Conservation (phyloP, 53 echinoderm and acorn worm species). For the Paracentrotus lividus region DNA sequence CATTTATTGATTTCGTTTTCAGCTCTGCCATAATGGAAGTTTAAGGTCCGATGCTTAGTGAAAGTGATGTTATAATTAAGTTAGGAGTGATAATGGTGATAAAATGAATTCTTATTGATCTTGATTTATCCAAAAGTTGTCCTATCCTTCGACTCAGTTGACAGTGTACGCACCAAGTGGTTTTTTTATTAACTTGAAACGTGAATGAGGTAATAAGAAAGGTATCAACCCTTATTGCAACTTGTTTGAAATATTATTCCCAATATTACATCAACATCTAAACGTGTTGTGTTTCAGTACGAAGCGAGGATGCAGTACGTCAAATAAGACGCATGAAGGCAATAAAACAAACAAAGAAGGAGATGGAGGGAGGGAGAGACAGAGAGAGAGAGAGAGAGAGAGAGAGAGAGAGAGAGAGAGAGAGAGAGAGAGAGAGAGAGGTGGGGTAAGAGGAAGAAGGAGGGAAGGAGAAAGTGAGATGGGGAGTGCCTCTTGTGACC, state of each 20-base stretch:
- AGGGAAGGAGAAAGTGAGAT: not conserved
- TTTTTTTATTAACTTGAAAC: too few species aligned
- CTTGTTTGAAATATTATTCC: too few species aligned
- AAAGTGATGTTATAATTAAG: not conserved
- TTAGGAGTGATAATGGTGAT: not conserved
- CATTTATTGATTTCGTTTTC: not conserved
- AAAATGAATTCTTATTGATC: not conserved
- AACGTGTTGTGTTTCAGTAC: too few species aligned
- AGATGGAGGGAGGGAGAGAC: not conserved
- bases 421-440: not conserved
- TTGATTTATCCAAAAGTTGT: not conserved
- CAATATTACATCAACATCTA: too few species aligned
- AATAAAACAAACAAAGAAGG: not conserved
- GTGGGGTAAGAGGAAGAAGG: not conserved
- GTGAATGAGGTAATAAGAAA: too few species aligned
- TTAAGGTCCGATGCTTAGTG: not conserved
- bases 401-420: not conserved
- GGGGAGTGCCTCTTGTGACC: not conserved
- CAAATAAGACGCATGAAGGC: not conserved
- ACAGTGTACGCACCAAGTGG: too few species aligned
- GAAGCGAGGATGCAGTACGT: too few species aligned
- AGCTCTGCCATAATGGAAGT: not conserved
- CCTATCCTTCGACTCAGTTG: too few species aligned
- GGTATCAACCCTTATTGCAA: too few species aligned
- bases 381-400: not conserved